These are phyloP conservation scores for Geophilus truncorum DNA, from an alignment of 2,888 invertebrate genomes.

Conservation along the genomic window DNA sequence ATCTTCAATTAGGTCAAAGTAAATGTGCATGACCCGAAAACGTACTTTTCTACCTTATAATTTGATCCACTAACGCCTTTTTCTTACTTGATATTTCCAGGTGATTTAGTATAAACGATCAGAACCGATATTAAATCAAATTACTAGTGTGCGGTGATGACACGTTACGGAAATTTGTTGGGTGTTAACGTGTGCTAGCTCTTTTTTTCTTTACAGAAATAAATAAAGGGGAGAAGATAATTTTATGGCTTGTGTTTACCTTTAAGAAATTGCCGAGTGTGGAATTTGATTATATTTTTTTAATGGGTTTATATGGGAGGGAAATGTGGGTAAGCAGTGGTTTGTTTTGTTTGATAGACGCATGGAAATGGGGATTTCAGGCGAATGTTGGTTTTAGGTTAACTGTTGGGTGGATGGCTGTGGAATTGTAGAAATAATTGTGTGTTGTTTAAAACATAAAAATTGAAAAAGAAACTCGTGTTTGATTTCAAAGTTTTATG, in stretches of 20 bases:
- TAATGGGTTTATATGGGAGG: neutral
- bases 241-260: neutral
- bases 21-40: constrained; percentile 12
- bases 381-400: neutral
- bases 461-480: no score
- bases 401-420: neutral
- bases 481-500: no score
- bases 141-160: neutral
- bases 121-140: constrained; percentile 8
- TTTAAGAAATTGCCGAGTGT: neutral
- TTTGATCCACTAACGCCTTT: constrained; percentile 12
- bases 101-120: neutral
- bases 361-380: neutral
- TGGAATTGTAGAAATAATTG: neutral
- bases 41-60: neutral
- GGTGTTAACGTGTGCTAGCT: neutral
- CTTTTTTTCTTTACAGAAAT: neutral
- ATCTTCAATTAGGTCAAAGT: constrained; percentile 13
- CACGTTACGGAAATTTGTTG: neutral
- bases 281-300: neutral
- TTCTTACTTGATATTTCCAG: neutral
- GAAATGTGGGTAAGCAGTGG: neutral
- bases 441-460: no score
- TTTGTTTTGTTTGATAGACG: neutral
- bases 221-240: neutral